Base-by-base conservation (phyloP, 2,888 invertebrate species). In the Protodeltote pygarga region DNA sequence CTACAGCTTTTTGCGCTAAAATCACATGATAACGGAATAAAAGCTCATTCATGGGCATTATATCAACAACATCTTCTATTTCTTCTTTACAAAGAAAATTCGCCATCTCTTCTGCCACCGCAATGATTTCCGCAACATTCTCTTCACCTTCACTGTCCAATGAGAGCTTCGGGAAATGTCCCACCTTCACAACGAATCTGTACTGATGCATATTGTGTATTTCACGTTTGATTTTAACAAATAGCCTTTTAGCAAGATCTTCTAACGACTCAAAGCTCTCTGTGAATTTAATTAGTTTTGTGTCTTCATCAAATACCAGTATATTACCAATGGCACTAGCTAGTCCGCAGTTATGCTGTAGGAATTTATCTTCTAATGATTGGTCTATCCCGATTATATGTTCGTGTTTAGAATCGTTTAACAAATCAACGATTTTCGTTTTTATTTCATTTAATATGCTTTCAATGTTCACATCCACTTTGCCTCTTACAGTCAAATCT, bases 401-500 rank as follows among this genome's bases (percentile, higher is more conserved):
- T 5, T 16, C 11, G 3, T 5, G 5, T 6, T 11, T 1, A 0
- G 52, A 35, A 0, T 31, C 2, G 1, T 10, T n/a, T 9, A 41
- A 19, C 5, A 52, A 19, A n/a, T 32, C 24, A 1, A 32, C 8
- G 0, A 42, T 9, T 41, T 16, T 35, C 1, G 27, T 20, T 15
- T 15, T 32, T 5, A 51, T 21, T 15, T 23, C 11, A 0, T 50
- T 19, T 21, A 41, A 19, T 5, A 19, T 21, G 0, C 17, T 37
- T 16, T 38, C 44, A 14, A 38, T 23, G 16, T 44, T 53, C 1
- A 8, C 15, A 10, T 41, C 27, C 20, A 10, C 2, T 6, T 31
- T 45, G 2, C 62, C 57, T 31, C 46, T 44, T 16, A 65, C 23
- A n/a, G 42, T 44, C 15, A 65, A 20, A 19, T 65, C 62, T 10